Conservation (phyloP, 2,113 vertebrate genomes). For the Edolisoma coerulescens region DNA sequence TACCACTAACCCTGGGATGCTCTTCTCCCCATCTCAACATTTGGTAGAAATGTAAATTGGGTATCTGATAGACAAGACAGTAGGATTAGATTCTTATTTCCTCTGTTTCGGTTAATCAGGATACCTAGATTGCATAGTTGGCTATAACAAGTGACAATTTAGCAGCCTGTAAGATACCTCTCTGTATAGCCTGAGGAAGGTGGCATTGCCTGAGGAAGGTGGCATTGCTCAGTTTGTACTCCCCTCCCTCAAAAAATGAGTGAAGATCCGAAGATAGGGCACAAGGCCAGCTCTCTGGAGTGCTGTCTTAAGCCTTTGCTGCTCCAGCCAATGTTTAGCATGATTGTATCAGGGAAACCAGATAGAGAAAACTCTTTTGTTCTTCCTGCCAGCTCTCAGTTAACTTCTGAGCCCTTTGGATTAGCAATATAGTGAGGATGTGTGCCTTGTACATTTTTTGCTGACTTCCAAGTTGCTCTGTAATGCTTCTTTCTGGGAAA, state of each 20-base stretch:
- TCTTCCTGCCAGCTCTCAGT: neutral
- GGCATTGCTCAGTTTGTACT: neutral
- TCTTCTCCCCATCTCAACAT: neutral
- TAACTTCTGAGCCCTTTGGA: neutral
- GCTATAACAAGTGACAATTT: neutral
- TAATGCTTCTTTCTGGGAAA: constrained; percentile 20
- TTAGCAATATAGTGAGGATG: neutral
- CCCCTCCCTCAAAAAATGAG: neutral
- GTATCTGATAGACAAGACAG: neutral
- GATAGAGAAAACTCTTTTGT: neutral
- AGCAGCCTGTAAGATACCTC: neutral
- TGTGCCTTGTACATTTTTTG: neutral
- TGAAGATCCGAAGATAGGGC: neutral
- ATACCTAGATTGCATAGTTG: neutral
- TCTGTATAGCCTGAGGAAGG: neutral
- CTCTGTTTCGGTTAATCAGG: neutral
- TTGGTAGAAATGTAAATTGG: neutral
- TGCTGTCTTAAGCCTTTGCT: neutral
- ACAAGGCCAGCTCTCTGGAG: neutral
- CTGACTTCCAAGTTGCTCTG: neutral
- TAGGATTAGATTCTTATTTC: neutral
- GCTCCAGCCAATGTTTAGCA: neutral
- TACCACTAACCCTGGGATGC: neutral
- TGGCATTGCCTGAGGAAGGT: neutral
- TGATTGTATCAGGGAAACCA: neutral